Percentiles rank a stretch among this genome's conserved stretches.
Conservation (phyloP, 1,140 invertebrate genomes). For the Sminthurides bifidus region DNA sequence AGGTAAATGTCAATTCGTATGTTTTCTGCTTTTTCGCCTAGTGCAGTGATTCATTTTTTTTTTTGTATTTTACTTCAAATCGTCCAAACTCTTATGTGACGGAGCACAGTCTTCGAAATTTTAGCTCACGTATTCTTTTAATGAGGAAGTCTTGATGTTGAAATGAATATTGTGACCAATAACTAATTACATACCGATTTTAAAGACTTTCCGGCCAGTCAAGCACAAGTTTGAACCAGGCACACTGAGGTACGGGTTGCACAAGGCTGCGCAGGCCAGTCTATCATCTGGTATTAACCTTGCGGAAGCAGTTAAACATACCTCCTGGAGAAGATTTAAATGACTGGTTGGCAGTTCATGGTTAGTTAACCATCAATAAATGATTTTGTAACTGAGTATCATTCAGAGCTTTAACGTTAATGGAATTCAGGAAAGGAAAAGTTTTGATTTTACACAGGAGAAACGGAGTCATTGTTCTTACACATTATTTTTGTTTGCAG, state of each 20-base stretch:
- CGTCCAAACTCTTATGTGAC: too few species aligned
- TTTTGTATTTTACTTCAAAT: too few species aligned
- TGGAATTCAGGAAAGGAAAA: neutral
- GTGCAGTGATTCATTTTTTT: slow-evolving; percentile 11
- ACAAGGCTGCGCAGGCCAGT: slow-evolving; percentile 88
- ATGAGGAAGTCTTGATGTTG: too few species aligned
- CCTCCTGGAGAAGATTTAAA: slow-evolving; percentile 77
- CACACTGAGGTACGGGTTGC: slow-evolving; percentile 78
- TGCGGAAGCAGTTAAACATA: slow-evolving; percentile 65
- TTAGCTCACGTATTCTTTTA: too few species aligned
- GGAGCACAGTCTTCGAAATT: too few species aligned
- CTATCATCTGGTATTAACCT: slow-evolving; percentile 88
- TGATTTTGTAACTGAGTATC: neutral
- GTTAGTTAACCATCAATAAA: slow-evolving; percentile 40
- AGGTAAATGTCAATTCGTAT: slow-evolving; percentile 42
- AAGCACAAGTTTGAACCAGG: slow-evolving; percentile 84
- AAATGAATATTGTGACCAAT: too few species aligned
- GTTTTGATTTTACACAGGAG: neutral
- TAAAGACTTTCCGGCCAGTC: slow-evolving; percentile 65
- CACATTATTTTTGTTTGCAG: slow-evolving; percentile 42
- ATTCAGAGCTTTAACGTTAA: neutral
- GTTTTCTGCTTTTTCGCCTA: slow-evolving; percentile 1
- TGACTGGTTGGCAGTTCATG: slow-evolving; percentile 93
- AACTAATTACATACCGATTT: slow-evolving; percentile 23
- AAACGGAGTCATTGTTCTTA: neutral